These are phyloP conservation scores for Coleophora deauratella DNA, from an alignment of 2,888 invertebrate genomes.

Conservation along the genomic window DNA sequence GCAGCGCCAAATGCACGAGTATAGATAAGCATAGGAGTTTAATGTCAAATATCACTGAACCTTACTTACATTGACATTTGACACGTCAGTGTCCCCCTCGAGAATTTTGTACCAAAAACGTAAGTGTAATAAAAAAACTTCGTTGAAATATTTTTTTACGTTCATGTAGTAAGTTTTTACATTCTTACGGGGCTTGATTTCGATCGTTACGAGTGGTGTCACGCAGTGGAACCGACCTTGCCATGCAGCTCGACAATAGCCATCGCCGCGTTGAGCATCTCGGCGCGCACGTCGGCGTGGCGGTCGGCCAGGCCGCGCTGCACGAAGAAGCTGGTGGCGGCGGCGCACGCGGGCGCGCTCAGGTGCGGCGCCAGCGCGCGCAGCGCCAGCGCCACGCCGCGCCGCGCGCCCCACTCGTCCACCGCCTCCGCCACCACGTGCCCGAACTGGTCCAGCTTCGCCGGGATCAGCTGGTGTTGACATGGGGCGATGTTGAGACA, in stretches of 20 bases:
- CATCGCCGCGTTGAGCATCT: conserved; percentile 96
- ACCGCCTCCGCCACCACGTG: conserved; percentile 87
- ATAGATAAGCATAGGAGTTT: no score
- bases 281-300: conserved; percentile 84
- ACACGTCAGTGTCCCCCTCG: no score
- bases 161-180: no score
- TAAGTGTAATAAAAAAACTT: no score
- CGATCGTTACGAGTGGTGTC: no score
- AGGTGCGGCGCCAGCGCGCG: conserved; percentile 83
- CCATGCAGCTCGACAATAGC: conserved; percentile 94
- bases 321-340: conserved; percentile 87
- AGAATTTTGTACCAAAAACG: no score
- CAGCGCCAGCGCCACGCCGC: conserved; percentile 90
- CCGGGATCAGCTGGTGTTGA: conserved; percentile 82
- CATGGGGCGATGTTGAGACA: neutral
- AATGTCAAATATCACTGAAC: no score
- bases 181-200: no score
- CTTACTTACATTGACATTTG: no score
- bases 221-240: conserved; percentile 80
- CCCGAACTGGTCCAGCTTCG: conserved; percentile 92
- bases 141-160: no score
- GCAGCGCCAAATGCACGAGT: no score
- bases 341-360: conserved; percentile 79
- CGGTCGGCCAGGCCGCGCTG: conserved; percentile 90
- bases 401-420: conserved; percentile 93